These are phyloP conservation scores for Lochmaea crataegi DNA, from an alignment of 2,888 invertebrate genomes.

Conservation along the genomic window DNA sequence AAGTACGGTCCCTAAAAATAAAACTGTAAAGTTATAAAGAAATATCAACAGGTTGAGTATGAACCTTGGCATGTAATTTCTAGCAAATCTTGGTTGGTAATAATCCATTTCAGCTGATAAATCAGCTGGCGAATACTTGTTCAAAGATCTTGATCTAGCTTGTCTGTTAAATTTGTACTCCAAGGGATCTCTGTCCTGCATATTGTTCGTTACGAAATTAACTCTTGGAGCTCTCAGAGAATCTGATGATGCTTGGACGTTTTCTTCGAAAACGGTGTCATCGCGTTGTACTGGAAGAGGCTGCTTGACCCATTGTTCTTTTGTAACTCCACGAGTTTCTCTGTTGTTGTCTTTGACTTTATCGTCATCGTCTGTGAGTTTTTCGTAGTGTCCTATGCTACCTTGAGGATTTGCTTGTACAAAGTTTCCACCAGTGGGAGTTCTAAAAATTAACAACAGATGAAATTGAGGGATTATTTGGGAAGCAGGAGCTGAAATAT, in stretches of 20 bases:
- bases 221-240: slow-evolving; percentile 73
- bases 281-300: slow-evolving; percentile 65
- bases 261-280: slow-evolving; percentile 57
- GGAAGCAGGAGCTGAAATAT: no score
- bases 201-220: slow-evolving; percentile 73
- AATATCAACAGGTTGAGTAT: no score
- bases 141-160: slow-evolving; percentile 48
- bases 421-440: slow-evolving; percentile 10
- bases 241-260: slow-evolving; percentile 70
- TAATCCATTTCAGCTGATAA: slow-evolving; percentile 45
- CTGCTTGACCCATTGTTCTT: slow-evolving; percentile 73
- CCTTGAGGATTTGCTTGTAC: slow-evolving; percentile 23
- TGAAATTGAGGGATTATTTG: not conserved
- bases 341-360: slow-evolving; percentile 57
- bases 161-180: slow-evolving; percentile 52
- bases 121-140: slow-evolving; percentile 45
- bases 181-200: slow-evolving; percentile 59
- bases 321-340: slow-evolving; percentile 70
- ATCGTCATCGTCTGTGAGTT: slow-evolving; percentile 47
- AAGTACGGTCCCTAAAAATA: slow-evolving; percentile 35
- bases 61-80: slow-evolving; percentile 40
- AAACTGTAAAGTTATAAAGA: no score
- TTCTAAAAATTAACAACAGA: not conserved
- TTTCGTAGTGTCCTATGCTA: slow-evolving; percentile 40
- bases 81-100: slow-evolving; percentile 44